Evolutionary conservation across 2,113 vertebrate species (phyloP).

Genomic region (Globicephala melas): DNA sequence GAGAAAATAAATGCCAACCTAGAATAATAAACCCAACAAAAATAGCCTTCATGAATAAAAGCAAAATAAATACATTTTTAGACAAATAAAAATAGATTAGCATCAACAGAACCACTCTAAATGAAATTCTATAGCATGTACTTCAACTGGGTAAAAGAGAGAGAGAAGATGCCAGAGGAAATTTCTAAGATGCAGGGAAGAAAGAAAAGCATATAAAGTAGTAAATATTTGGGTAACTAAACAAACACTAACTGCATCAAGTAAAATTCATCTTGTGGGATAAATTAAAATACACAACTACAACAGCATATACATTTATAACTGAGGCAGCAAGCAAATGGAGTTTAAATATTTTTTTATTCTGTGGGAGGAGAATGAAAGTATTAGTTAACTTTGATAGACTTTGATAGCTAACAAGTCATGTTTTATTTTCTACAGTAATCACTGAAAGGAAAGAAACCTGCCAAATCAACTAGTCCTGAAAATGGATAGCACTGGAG

Average conservation of each 20-base stretch:
- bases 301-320: neutral
- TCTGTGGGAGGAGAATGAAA: neutral
- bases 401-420: neutral
- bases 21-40: neutral
- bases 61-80: neutral
- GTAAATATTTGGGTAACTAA: neutral
- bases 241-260: neutral
- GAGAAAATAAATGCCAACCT: neutral
- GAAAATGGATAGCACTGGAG: neutral
- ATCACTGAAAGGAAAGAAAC: neutral
- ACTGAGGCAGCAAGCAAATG: neutral
- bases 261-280: neutral
- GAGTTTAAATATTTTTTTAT: neutral
- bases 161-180: neutral
- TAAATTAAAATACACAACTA: neutral
- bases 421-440: neutral
- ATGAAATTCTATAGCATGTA: neutral
- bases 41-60: slow-evolving; percentile 12
- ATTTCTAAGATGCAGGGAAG: neutral
- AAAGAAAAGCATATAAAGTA: neutral
- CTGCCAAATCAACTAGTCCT: neutral
- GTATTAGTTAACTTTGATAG: neutral
- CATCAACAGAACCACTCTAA: neutral
- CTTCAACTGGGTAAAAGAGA: neutral
- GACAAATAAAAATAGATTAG: neutral